A percentile compares a stretch with the other conserved stretches of the same genome.
These are phyloP conservation scores for Strigamia maritima DNA, from an alignment of 2,888 invertebrate species.

Conservation along the genomic window DNA sequence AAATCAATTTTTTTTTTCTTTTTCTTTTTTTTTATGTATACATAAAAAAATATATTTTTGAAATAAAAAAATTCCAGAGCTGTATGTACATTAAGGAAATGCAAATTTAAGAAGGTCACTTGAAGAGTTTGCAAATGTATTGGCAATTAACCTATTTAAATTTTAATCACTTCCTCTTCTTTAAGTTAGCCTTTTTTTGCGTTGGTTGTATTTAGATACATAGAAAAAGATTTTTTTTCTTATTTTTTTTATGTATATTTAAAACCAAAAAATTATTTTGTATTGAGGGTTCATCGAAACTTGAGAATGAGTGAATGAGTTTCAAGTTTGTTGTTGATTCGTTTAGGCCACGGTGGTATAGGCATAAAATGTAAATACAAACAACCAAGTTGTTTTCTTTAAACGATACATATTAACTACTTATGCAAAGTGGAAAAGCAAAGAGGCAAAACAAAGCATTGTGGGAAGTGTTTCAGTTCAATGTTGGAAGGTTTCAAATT, in stretches of 20 bases:
- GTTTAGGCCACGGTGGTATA: too few relatives aligned
- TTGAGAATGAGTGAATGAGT: not conserved
- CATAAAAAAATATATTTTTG: not conserved
- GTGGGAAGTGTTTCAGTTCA: not conserved
- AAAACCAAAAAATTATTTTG: not conserved
- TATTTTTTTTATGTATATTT: too few relatives aligned
- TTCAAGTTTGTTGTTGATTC: not conserved
- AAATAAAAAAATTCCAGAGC: conserved; percentile 5
- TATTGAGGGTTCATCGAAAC: not conserved
- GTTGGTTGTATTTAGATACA: not conserved
- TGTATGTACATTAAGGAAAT: conserved; percentile 14
- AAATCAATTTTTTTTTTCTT: not conserved
- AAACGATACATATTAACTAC: not conserved
- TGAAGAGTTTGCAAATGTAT: conserved; percentile 25
- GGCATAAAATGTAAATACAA: conserved; percentile 8
- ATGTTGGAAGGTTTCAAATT: not conserved
- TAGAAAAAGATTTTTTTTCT: not conserved
- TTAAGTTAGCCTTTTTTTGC: conserved; percentile 16
- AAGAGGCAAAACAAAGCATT: not conserved
- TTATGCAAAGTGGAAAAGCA: not conserved
- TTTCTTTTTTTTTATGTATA: not conserved
- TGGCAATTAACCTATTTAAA: conserved; percentile 34
- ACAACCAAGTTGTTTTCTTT: conserved; percentile 3
- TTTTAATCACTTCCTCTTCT: conserved; percentile 32
- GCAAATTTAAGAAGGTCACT: conserved; percentile 24